phyloP scores from a whole-genome alignment of 2,888 invertebrate species.

The Buathra laborator region DNA sequence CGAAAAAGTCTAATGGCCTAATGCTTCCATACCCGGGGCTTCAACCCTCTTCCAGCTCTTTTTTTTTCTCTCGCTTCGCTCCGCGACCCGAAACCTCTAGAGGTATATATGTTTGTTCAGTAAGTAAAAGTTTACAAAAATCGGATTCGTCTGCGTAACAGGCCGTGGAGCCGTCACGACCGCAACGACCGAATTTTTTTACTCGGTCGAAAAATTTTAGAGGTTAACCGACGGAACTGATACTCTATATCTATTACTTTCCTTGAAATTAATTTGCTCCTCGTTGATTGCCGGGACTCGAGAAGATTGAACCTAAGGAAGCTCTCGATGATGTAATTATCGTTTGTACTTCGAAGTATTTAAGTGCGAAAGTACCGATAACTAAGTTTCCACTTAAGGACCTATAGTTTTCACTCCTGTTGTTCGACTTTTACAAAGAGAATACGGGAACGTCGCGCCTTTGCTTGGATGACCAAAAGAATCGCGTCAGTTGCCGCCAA shows the following conservation, averaged over 20 bases:
- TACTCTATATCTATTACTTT: not conserved
- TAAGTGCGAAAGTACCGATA: not conserved
- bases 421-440: slow-evolving; percentile 35
- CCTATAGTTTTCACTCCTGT: not conserved
- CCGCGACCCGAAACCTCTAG: slow-evolving; percentile 1
- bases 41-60: slow-evolving; percentile 1
- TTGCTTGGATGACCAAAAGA: slow-evolving; percentile 18
- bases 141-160: not conserved
- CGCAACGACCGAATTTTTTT: not conserved
- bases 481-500: slow-evolving; percentile 54
- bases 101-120: not conserved
- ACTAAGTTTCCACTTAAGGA: not conserved
- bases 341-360: not conserved
- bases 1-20: slow-evolving; percentile 40
- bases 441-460: slow-evolving; percentile 18
- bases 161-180: not conserved
- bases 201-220: not conserved
- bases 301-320: not conserved
- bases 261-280: not conserved
- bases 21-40: slow-evolving; percentile 38
- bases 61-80: not conserved
- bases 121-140: not conserved
- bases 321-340: not conserved
- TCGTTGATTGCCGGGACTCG: not conserved
- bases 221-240: not conserved